These are phyloP conservation scores for Sepioteuthis lessoniana DNA, from an alignment of 2,888 invertebrate genomes.

Conservation along the genomic window DNA sequence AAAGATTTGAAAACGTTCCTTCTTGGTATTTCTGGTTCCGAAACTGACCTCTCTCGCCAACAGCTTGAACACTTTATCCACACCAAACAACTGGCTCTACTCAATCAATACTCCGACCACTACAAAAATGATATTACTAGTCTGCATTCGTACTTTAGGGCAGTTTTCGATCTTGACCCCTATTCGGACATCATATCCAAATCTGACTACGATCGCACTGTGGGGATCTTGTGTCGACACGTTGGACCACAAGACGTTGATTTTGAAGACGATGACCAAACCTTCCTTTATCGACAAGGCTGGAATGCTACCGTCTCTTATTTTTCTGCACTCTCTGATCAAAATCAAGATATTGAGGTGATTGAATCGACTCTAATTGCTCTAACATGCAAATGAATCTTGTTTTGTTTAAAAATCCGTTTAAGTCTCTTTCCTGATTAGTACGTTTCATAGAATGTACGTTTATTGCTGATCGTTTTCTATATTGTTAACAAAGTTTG, in stretches of 20 bases:
- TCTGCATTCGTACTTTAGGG: not conserved
- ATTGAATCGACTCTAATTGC: no score
- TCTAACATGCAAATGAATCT: no score
- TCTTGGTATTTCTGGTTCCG: not conserved
- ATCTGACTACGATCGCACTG: not conserved
- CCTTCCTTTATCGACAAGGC: not conserved
- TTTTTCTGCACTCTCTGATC: not conserved
- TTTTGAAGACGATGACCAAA: not conserved
- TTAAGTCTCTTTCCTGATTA: no score
- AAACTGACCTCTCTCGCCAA: not conserved
- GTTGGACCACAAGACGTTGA: not conserved
- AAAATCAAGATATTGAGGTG: not conserved
- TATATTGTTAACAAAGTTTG: no score
- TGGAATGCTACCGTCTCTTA: not conserved
- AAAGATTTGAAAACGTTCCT: not conserved
- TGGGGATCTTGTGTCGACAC: not conserved
- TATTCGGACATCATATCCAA: not conserved
- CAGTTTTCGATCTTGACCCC: not conserved
- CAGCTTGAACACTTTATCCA: not conserved
- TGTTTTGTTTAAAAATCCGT: no score
- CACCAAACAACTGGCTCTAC: not conserved
- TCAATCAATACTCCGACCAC: not conserved
- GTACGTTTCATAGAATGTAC: no score
- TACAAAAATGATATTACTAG: not conserved
- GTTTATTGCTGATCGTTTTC: no score